Evolutionary conservation across 1,140 invertebrate genomes (phyloP).

Genomic region (Drepana arcuata): DNA sequence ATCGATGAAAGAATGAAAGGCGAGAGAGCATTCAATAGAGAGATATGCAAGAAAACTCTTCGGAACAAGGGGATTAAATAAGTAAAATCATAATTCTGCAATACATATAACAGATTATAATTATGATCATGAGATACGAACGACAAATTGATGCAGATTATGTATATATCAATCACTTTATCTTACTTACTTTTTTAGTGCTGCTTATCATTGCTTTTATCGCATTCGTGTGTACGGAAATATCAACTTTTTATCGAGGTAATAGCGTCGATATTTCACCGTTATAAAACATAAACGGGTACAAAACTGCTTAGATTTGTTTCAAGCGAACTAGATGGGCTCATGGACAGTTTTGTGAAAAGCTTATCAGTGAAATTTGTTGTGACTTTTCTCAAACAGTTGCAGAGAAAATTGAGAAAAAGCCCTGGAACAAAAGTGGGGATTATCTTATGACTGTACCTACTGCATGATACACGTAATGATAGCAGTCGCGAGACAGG

Average conservation of each 20-base stretch:
- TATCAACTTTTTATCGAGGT: not conserved
- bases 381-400: not conserved
- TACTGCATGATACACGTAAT: constrained; percentile 12
- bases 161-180: too few species aligned
- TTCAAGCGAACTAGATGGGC: not conserved
- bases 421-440: constrained; percentile 18
- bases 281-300: not conserved
- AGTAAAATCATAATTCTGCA: too few species aligned
- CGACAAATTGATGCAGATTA: too few species aligned
- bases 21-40: not conserved
- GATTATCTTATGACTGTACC: too few species aligned
- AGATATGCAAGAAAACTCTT: not conserved
- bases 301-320: too few species aligned
- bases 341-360: constrained; percentile 2
- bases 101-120: too few species aligned
- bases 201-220: too few species aligned
- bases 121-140: too few species aligned
- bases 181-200: too few species aligned
- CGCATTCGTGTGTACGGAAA: too few species aligned
- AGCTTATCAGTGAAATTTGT: constrained; percentile 7
- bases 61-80: constrained; percentile 2
- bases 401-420: constrained; percentile 10
- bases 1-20: not conserved
- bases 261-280: not conserved
- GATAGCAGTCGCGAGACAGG: not conserved